phyloP scores from a whole-genome alignment of 2,888 invertebrate species.

The Ariolimax columbianus region DNA sequence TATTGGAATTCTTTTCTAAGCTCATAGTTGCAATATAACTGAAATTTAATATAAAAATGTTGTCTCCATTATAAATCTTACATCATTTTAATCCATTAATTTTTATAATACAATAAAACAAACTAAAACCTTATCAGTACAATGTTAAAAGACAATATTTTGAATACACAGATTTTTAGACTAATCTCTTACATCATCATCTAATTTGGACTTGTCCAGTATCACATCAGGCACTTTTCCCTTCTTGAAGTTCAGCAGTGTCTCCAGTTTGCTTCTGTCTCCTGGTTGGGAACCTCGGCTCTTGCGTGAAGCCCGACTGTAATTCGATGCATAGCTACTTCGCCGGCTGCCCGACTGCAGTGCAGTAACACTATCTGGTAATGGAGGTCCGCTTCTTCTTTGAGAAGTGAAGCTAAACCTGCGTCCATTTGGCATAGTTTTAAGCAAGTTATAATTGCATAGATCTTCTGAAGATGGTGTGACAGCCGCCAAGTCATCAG shows the following conservation, averaged over 20 bases:
- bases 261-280: slow-evolving; percentile 68
- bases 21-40: too few relatives aligned
- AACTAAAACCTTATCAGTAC: too few relatives aligned
- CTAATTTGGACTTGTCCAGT: slow-evolving; percentile 76
- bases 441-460: slow-evolving; percentile 70
- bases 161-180: background rate
- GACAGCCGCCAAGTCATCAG: slow-evolving; percentile 97
- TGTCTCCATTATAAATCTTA: too few relatives aligned
- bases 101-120: too few relatives aligned
- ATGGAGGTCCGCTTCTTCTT: slow-evolving; percentile 82
- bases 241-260: slow-evolving; percentile 62
- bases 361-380: slow-evolving; percentile 39
- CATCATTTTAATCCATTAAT: too few relatives aligned
- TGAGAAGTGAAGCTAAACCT: slow-evolving; percentile 97
- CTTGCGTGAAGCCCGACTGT: slow-evolving; percentile 64
- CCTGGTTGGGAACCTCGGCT: slow-evolving; percentile 85
- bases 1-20: too few relatives aligned
- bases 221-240: slow-evolving; percentile 77
- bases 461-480: slow-evolving; percentile 97
- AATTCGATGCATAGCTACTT: slow-evolving; percentile 69
- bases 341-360: slow-evolving; percentile 58
- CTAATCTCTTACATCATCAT: slow-evolving; percentile 67
- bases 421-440: slow-evolving; percentile 84
- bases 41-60: too few relatives aligned
- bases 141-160: too few relatives aligned